Evolutionary conservation across 2,888 invertebrate genomes (phyloP).

Genomic region (Chirona hameri): DNA sequence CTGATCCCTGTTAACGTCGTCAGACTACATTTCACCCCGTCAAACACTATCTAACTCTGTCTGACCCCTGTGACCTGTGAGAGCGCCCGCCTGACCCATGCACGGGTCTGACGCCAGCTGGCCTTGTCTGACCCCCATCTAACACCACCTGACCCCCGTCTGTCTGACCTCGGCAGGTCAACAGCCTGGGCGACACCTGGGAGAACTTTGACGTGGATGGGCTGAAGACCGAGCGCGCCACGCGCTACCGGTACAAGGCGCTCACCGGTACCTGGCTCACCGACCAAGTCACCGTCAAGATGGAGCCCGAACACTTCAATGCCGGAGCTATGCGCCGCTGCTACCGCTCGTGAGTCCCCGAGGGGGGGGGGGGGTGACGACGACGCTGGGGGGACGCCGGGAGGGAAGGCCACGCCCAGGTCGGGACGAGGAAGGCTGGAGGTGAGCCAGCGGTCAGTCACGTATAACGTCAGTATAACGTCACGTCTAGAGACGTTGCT

Average conservation of each 20-base stretch:
- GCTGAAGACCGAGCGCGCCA: constrained; percentile 49
- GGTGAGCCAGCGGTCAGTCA: too few relatives aligned
- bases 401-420: not conserved
- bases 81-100: too few relatives aligned
- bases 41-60: too few relatives aligned
- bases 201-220: constrained; percentile 51
- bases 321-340: constrained; percentile 57
- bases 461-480: too few relatives aligned
- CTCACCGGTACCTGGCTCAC: constrained; percentile 52
- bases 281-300: constrained; percentile 53
- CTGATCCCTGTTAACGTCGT: too few relatives aligned
- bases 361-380: not conserved
- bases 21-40: too few relatives aligned
- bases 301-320: constrained; percentile 52
- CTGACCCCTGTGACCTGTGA: too few relatives aligned
- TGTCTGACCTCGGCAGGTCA: constrained; percentile 38
- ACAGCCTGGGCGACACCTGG: constrained; percentile 52
- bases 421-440: too few relatives aligned
- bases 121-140: too few relatives aligned
- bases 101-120: too few relatives aligned
- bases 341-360: constrained; percentile 51
- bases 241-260: constrained; percentile 53
- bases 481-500: too few relatives aligned
- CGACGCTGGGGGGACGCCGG: not conserved
- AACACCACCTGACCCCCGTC: too few relatives aligned